Conservation (phyloP, 2,113 vertebrate species). For the Mormyrus iriodes region DNA sequence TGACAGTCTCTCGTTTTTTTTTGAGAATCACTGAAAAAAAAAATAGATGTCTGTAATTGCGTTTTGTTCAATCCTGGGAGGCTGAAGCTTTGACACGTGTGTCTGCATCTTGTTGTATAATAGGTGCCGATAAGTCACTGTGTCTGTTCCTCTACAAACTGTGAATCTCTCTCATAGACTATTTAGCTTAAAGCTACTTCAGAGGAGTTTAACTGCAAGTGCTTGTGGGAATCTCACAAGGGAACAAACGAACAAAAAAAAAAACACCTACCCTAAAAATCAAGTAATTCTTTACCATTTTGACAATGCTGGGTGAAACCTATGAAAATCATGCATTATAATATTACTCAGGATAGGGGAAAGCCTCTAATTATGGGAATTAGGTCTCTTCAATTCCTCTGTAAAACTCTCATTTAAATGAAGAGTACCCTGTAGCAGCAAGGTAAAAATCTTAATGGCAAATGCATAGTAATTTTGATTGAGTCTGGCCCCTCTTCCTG, state of each 20-base stretch:
- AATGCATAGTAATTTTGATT: slow-evolving; percentile 30
- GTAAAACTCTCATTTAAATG: neutral
- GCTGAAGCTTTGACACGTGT: slow-evolving; percentile 26
- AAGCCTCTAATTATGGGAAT: neutral
- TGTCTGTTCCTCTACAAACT: neutral
- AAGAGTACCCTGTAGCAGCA: neutral
- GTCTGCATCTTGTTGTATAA: slow-evolving; percentile 34
- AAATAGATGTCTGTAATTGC: neutral
- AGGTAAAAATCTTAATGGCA: neutral
- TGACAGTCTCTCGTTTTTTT: neutral
- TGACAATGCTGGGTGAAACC: neutral
- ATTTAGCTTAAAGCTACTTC: neutral
- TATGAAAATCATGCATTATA: neutral
- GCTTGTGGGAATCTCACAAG: neutral
- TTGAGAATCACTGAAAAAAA: neutral
- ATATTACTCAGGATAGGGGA: neutral
- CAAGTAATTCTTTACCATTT: neutral
- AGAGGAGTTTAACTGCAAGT: neutral
- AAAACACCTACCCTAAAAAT: neutral
- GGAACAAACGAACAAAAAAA: neutral
- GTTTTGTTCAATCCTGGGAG: slow-evolving; percentile 33
- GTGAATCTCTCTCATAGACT: neutral
- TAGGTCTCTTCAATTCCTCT: neutral
- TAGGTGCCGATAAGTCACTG: neutral
- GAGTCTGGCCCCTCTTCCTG: slow-evolving; percentile 19